Evolutionary conservation across 2,797 vertebrate genomes (phyloP), one percentile per base, ranked within the genome.

Genomic region (Propithecus deckenii): DNA sequence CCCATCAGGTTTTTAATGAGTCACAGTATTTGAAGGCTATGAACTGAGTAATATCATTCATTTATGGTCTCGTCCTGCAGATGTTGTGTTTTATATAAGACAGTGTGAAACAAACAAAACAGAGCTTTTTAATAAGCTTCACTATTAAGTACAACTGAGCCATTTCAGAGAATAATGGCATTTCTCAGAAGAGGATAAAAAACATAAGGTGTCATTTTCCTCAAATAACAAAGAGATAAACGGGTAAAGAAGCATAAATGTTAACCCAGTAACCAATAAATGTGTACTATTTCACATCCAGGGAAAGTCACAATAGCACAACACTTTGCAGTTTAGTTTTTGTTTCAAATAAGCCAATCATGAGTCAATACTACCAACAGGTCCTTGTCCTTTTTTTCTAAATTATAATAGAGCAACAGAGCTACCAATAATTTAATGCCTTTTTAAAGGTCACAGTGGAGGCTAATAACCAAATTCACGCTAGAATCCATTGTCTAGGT

Each of bases 61-160:
- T 65, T 94, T 91, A 50, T 91, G 78, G 35, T 89, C 65, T 95
- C 96, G 69, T 96, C 96, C 96, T 95, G 79, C 81, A 96, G 92
- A 86, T 96, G 67, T 75, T 91, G 52, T 94, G 71, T 76, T 94
- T 95, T 95, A 48, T 94, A 43, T 35, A n/a, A 89, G 69, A 96
- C 43, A 96, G 32, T 89, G 74, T 85, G 74, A 74, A 84, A 89
- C 71, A 91, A 95, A 94, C 57, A 96, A 97, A 96, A 59, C 14
- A 48, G 71, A 89, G 32, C 43, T 94, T 65, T 93, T 93, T 89
- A 98, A 97, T 95, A 94, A 96, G 41, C 88, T 81, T 89, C 80
- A 72, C 76, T 71, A 80, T 75, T 88, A 94, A 84, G 41, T 91
- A 69, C 83, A 78, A 95, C 79, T n/a, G 69, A 87, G 86, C 85